Conservation (phyloP, 1,140 invertebrate genomes). For the Caenorhabditis elegans region WBcel235 BX284603.4:5116501-5117000, state of each 20-base stretch:
- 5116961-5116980: slow-evolving; percentile 55
- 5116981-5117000: slow-evolving; percentile 85
- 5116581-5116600: slow-evolving; percentile 82
- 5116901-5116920: slow-evolving; percentile 82
- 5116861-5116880: slow-evolving; percentile 90
- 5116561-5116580: slow-evolving; percentile 91
- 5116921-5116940: slow-evolving; percentile 93
- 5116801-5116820: slow-evolving; percentile 95
- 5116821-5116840: slow-evolving; percentile 92
- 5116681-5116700: slow-evolving; percentile 98
- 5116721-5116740: slow-evolving; percentile 96
- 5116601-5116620: slow-evolving; percentile 92
- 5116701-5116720: slow-evolving; percentile 97
- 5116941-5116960: slow-evolving; percentile 73
- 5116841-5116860: slow-evolving; percentile 89
- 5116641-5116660: slow-evolving; percentile 78
- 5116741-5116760: slow-evolving; percentile 91
- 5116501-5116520: slow-evolving; percentile 84
- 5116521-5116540: slow-evolving; percentile 97
- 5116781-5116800: slow-evolving; percentile 89
- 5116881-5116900: slow-evolving; percentile 76
- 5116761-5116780: slow-evolving; percentile 92
- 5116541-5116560: slow-evolving; percentile 93
- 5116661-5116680: slow-evolving; percentile 73
- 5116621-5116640: slow-evolving; percentile 98